Base-by-base conservation (phyloP, 2,888 invertebrate genomes). In the Eueremaeus valkanovi region DNA sequence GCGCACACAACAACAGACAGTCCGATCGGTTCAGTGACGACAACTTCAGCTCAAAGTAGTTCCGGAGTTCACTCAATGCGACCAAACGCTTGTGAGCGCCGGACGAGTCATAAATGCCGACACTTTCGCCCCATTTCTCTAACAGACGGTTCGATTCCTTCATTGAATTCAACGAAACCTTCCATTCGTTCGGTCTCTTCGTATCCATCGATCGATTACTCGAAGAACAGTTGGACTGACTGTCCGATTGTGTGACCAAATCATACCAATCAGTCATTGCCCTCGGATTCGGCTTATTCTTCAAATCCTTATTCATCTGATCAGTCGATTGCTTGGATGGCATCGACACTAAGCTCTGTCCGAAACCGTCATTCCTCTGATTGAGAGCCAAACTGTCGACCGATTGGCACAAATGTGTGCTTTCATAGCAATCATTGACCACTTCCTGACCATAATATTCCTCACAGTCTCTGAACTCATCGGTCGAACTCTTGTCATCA, bases 91-190 rank as follows among this genome's bases (percentile, higher is more conserved):
- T 68, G 40, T 68, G 68, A 68, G 42, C 9, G 36, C 68, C 68
- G n/a, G 61, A 31, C 13, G 3, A 1, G 13, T 40, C 40, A 42
- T 68, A 68, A 5, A 68, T 24, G 40, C 68, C 68, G 42, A 68
- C 68, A 68, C 68, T 68, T 68, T 68, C 40, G 24, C 68, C 68
- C 68, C 68, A 68, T 68, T 68, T 68, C 42, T 68, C 68, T 33
- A 61, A 61, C 33, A 61, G 18, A 61, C 61, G 61, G 9, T 33
- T 61, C 9, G 16, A 16, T 3, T 61, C 61, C n/a, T 61, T 61
- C 8, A 6, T 27, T 33, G 24, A 27, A 5, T 27, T 18, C 33
- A 31, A 18, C 16, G 33, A 18, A 9, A 9, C 24, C 8, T 61
- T 61, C 5, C 18, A 13, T 0, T n/a, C 27, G n/a, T 31, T 2